phyloP scores from a whole-genome alignment of 2,113 vertebrate species.

The Elanus axillaris region DNA sequence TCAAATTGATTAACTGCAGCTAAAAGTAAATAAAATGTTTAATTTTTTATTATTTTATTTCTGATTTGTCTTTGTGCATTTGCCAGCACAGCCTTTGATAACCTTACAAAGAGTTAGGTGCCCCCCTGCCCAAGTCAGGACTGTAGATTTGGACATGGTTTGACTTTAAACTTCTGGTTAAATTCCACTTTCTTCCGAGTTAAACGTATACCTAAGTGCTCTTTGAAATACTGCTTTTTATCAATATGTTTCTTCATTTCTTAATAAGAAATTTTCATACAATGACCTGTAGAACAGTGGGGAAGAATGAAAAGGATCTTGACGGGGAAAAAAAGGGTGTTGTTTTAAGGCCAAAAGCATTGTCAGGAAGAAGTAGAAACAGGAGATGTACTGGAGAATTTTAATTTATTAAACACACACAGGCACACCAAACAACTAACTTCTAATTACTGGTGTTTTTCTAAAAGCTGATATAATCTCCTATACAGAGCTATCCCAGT shows the following conservation, averaged over 20 bases:
- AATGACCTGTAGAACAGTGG: not conserved
- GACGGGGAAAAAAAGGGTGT: not conserved
- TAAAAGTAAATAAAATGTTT: not conserved
- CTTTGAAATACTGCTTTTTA: not conserved
- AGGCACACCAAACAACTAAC: not conserved
- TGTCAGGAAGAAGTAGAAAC: not conserved
- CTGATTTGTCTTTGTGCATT: not conserved
- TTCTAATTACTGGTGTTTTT: not conserved
- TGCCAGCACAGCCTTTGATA: not conserved
- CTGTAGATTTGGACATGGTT: not conserved
- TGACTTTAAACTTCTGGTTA: not conserved
- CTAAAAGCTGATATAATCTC: not conserved
- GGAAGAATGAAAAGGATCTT: not conserved
- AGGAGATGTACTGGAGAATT: not conserved
- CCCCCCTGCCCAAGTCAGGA: not conserved
- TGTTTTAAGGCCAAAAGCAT: not conserved
- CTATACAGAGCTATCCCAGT: not conserved
- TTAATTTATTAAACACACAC: not conserved
- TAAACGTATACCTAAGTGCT: not conserved
- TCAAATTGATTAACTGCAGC: not conserved
- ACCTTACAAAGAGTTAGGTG: not conserved
- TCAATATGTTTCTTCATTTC: not conserved
- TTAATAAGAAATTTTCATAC: not conserved
- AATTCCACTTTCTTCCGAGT: not conserved
- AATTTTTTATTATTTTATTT: not conserved